These are phyloP conservation scores for Ceramica pisi DNA, from an alignment of 2,888 invertebrate species.

Conservation along the genomic window DNA sequence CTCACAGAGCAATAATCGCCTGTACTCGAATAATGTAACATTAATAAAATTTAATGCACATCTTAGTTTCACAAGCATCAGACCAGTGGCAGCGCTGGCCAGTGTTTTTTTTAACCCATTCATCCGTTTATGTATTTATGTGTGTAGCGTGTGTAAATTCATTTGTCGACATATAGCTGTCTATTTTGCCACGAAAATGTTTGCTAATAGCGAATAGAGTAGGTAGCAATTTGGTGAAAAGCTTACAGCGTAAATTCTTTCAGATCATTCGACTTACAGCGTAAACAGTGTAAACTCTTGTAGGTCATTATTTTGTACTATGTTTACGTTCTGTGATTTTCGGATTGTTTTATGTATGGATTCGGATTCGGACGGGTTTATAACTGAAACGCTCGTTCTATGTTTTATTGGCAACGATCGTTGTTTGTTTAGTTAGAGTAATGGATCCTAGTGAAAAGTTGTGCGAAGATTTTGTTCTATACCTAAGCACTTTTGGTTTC, in stretches of 20 bases:
- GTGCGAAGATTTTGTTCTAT: background rate
- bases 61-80: constrained; percentile 65
- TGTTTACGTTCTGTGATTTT: constrained; percentile 54
- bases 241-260: constrained; percentile 43
- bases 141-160: constrained; percentile 70
- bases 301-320: constrained; percentile 39
- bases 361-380: constrained; percentile 16
- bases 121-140: constrained; percentile 64
- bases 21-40: constrained; percentile 39
- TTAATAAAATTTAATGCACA: constrained; percentile 45
- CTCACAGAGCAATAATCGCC: constrained; percentile 29
- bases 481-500: background rate
- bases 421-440: background rate
- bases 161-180: constrained; percentile 67
- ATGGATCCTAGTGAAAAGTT: background rate
- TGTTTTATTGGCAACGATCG: constrained; percentile 21
- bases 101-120: constrained; percentile 75
- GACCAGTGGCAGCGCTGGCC: constrained; percentile 62
- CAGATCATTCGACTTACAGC: constrained; percentile 15
- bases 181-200: constrained; percentile 62
- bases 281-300: constrained; percentile 50
- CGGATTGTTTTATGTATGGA: constrained; percentile 17
- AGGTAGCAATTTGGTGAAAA: constrained; percentile 43
- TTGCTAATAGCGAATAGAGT: constrained; percentile 51
- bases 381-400: constrained; percentile 5